Evolutionary conservation across 2,888 invertebrate genomes (phyloP).

Genomic region (Cosmorhoe ocellata): DNA sequence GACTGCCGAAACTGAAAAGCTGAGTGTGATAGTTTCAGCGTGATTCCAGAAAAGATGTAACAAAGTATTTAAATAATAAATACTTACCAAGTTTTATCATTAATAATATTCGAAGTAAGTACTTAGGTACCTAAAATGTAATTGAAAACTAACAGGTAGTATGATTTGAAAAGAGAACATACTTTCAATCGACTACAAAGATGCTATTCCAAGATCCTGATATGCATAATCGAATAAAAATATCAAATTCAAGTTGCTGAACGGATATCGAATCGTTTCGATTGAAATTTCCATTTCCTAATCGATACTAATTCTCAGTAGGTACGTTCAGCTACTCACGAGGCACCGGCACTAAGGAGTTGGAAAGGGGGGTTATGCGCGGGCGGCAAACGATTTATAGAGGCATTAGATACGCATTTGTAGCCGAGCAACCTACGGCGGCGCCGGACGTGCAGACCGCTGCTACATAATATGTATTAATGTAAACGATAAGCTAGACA

Average conservation of each 20-base stretch:
- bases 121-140: no score
- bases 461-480: constrained; percentile 43
- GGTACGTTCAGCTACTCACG: constrained; percentile 60
- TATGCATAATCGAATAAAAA: constrained; percentile 35
- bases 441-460: constrained; percentile 43
- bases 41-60: no score
- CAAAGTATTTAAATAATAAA: no score
- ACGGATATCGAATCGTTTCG: constrained; percentile 42
- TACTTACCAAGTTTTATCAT: neutral
- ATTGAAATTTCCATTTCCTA: constrained; percentile 62
- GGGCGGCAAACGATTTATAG: constrained; percentile 62
- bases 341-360: constrained; percentile 35
- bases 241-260: constrained; percentile 41
- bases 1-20: neutral
- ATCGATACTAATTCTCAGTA: constrained; percentile 73
- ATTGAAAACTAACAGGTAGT: no score
- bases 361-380: constrained; percentile 46
- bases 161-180: constrained; percentile 6
- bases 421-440: constrained; percentile 40
- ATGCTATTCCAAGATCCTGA: constrained; percentile 17
- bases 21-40: neutral
- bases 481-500: constrained; percentile 28
- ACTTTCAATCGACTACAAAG: constrained; percentile 14
- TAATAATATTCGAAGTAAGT: no score
- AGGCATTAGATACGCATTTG: constrained; percentile 73